Conservation (phyloP, 2,888 invertebrate genomes). For the Hemaris fuciformis region DNA sequence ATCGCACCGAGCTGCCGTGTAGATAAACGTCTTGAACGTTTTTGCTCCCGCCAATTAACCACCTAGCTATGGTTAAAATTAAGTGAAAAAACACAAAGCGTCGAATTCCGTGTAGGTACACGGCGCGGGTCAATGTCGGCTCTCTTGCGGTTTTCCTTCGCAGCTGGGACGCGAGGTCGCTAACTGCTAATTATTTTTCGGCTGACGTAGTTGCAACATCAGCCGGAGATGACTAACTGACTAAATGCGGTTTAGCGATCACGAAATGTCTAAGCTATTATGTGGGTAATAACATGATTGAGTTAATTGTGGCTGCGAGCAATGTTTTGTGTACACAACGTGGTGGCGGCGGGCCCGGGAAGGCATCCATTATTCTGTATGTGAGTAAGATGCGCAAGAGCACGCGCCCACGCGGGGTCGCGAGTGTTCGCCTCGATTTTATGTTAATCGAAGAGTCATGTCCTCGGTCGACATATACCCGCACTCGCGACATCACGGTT, state of each 20-base stretch:
- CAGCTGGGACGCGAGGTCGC: conserved; percentile 57
- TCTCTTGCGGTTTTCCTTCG: conserved; percentile 63
- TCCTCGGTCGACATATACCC: conserved; percentile 42
- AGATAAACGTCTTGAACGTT: conserved; percentile 35
- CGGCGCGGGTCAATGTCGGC: conserved; percentile 62
- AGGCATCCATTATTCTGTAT: background rate
- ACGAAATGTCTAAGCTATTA: conserved; percentile 11
- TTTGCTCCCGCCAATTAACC: conserved; percentile 35
- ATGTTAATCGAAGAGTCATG: conserved; percentile 81
- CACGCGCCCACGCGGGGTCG: conserved; percentile 68
- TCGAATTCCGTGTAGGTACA: conserved; percentile 8
- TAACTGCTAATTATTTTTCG: conserved; percentile 75
- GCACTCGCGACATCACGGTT: conserved; percentile 51
- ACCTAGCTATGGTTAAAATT: conserved; percentile 15
- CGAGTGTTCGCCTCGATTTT: conserved; percentile 62
- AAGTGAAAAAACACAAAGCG: conserved; percentile 21
- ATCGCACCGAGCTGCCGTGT: conserved; percentile 37
- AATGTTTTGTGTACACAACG: background rate
- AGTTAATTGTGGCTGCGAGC: background rate
- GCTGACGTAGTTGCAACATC: conserved; percentile 61
- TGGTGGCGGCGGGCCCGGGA: background rate
- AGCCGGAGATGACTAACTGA: conserved; percentile 53
- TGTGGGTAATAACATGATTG: background rate
- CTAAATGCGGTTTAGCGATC: conserved; percentile 58
- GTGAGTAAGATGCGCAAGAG: conserved; percentile 35